A percentile compares a stretch with the other conserved stretches of the same genome.
phyloP scores from a whole-genome alignment of 2,888 invertebrate species.

The Chironomus riparius region DNA sequence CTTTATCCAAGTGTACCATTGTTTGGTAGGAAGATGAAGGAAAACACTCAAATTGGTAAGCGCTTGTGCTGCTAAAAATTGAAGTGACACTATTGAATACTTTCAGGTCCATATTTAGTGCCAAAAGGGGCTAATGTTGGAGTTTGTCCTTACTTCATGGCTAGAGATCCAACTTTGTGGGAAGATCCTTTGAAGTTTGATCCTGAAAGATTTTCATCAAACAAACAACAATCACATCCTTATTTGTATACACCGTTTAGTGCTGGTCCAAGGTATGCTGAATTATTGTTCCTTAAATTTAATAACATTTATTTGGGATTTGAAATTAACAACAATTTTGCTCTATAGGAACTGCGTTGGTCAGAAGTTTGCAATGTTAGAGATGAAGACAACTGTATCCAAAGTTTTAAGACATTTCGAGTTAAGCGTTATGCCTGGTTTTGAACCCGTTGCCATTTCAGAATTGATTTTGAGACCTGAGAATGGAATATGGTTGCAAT shows the following conservation, averaged over 20 bases:
- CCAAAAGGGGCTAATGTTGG: constrained; percentile 14
- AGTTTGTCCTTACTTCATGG: constrained; percentile 14
- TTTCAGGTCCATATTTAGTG: not conserved
- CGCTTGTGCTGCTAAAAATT: not conserved
- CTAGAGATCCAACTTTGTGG: constrained; percentile 35
- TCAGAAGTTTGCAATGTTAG: constrained; percentile 29
- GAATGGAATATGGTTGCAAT: constrained; percentile 32
- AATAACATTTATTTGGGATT: no score
- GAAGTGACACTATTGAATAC: no score
- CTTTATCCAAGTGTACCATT: constrained; percentile 1
- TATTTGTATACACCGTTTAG: constrained; percentile 41
- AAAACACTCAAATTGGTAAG: not conserved
- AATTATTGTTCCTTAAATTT: no score
- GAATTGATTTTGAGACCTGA: constrained; percentile 39
- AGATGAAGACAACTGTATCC: constrained; percentile 29
- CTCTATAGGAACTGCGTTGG: not conserved
- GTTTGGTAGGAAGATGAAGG: not conserved
- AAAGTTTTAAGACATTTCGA: constrained; percentile 38
- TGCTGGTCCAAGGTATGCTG: constrained; percentile 38
- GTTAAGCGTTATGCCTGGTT: constrained; percentile 34
- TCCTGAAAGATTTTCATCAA: constrained; percentile 38
- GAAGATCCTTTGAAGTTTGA: constrained; percentile 36
- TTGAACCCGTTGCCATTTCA: constrained; percentile 35
- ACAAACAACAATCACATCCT: constrained; percentile 32
- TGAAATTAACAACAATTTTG: no score